Percentiles rank a stretch among this genome's conserved stretches.
Evolutionary conservation across 2,797 vertebrate genomes (phyloP).

Genomic region (Vipera latastei): DNA sequence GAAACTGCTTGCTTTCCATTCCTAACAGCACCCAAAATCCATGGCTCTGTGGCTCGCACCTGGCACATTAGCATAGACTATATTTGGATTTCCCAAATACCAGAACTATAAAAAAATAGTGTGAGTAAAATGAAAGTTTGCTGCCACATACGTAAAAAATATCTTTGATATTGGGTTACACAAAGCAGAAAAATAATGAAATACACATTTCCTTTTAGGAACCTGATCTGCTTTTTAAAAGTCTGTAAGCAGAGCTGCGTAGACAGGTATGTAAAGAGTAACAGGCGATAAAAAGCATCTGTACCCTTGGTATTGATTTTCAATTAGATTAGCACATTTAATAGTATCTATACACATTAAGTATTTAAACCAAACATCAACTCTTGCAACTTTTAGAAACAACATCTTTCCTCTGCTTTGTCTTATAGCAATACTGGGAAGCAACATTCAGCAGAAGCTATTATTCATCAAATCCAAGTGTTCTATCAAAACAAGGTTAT

Average conservation of each 20-base stretch:
- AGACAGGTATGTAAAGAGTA: constrained; percentile 30
- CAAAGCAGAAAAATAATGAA: not conserved
- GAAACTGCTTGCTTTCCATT: not conserved
- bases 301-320: not conserved
- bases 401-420: constrained; percentile 29
- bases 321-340: not conserved
- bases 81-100: constrained; percentile 58
- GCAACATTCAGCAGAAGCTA: constrained; percentile 35
- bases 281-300: constrained; percentile 8
- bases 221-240: constrained; percentile 4
- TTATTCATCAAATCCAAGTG: not conserved
- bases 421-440: constrained; percentile 21
- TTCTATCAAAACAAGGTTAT: not conserved
- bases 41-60: constrained; percentile 30
- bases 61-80: constrained; percentile 4
- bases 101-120: constrained; percentile 56
- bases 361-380: not conserved
- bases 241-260: not conserved
- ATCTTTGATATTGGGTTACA: not conserved
- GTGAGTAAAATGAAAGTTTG: constrained; percentile 57
- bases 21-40: not conserved
- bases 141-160: constrained; percentile 27
- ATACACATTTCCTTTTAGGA: not conserved
- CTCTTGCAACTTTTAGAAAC: constrained; percentile 45
- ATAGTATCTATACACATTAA: not conserved